A percentile compares a stretch with the other conserved stretches of the same genome.
Evolutionary conservation across 2,113 vertebrate genomes (phyloP).

Genomic region (Rhynchomys soricoides): DNA sequence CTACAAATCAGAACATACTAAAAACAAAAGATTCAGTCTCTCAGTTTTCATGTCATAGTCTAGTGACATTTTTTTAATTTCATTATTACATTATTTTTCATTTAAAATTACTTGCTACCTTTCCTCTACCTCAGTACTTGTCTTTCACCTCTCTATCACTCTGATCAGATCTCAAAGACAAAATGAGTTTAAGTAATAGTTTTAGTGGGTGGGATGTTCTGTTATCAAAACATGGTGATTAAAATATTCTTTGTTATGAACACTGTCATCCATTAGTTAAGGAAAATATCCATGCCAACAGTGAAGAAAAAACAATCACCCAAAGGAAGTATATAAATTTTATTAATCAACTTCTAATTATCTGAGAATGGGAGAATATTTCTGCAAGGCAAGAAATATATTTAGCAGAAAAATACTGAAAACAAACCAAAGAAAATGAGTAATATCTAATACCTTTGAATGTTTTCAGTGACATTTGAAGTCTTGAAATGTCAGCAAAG

Average conservation of each 20-base stretch:
- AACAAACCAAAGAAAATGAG: conserved; percentile 40
- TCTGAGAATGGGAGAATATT: conserved; percentile 55
- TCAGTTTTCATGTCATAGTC: conserved; percentile 4
- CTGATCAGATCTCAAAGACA: conserved; percentile 64
- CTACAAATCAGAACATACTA: not conserved
- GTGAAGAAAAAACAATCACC: conserved; percentile 54
- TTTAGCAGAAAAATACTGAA: conserved; percentile 19
- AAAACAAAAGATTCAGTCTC: not conserved
- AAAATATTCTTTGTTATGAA: conserved; percentile 84
- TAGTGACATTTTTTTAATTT: not conserved
- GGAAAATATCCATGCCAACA: conserved; percentile 75
- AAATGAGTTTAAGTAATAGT: conserved; percentile 79
- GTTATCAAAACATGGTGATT: conserved; percentile 80
- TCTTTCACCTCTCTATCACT: conserved; percentile 42
- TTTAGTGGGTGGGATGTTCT: conserved; percentile 72
- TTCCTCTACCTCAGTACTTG: not conserved
- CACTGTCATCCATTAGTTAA: conserved; percentile 78
- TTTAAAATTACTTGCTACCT: conserved; percentile 58
- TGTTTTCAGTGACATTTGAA: conserved; percentile 37
- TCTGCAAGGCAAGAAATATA: conserved; percentile 39
- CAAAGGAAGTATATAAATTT: conserved; percentile 78
- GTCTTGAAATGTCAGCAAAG: conserved; percentile 10
- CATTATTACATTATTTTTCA: not conserved
- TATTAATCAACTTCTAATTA: conserved; percentile 82
- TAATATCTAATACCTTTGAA: not conserved